These are phyloP conservation scores for Euplexia lucipara DNA, from an alignment of 2,888 invertebrate species.

Conservation along the genomic window DNA sequence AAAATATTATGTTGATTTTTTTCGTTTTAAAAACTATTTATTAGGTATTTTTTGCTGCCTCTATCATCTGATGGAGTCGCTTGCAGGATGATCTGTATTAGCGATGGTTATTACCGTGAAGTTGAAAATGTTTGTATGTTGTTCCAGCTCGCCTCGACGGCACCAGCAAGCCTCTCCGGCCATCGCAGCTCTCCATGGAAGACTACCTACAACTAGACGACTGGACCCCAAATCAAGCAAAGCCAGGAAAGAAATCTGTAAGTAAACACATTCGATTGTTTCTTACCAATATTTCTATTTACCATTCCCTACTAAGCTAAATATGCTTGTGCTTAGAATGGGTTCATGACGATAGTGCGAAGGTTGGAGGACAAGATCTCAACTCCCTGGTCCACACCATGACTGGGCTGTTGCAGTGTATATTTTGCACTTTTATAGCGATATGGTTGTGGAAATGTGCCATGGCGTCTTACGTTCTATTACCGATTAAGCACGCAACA, in stretches of 20 bases:
- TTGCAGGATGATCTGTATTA: conserved; percentile 19
- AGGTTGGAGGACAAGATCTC: conserved; percentile 2
- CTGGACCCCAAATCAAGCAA: conserved; percentile 92
- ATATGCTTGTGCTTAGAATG: conserved; percentile 29
- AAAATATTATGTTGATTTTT: conserved; percentile 55
- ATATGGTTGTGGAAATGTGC: conserved; percentile 69
- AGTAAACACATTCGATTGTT: conserved; percentile 75
- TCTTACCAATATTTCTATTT: conserved; percentile 10
- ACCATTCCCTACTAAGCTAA: conserved; percentile 14
- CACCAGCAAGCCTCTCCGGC: conserved; percentile 93
- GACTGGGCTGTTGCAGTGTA: conserved; percentile 14
- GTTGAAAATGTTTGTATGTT: conserved; percentile 70
- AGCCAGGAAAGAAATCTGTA: conserved; percentile 97
- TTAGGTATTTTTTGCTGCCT: conserved; percentile 14
- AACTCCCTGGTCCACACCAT: conserved; percentile 14
- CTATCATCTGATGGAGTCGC: conserved; percentile 17
- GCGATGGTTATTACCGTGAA: conserved; percentile 2
- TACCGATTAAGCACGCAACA: conserved; percentile 15
- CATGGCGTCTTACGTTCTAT: conserved; percentile 40
- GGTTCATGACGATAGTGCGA: conserved; percentile 1
- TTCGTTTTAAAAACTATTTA: conserved; percentile 39
- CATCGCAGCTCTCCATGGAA: conserved; percentile 95
- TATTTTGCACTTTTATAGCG: conserved; percentile 37
- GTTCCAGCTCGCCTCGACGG: conserved; percentile 98
- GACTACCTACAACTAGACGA: conserved; percentile 97